Conservation (phyloP, 1,140 invertebrate species). For the Telenomus remus region DNA sequence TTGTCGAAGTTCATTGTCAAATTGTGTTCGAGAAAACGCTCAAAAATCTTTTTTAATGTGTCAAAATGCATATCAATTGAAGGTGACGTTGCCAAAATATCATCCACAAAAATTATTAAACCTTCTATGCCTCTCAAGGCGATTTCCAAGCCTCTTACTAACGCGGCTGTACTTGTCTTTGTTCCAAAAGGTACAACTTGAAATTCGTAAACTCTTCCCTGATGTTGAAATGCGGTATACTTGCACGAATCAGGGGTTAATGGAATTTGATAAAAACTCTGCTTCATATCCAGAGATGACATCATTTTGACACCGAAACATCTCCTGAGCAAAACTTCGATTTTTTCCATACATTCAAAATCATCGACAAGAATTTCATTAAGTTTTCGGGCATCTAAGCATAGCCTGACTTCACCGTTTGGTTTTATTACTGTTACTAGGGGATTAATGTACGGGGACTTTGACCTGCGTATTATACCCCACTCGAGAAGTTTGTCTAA, state of each 20-base stretch:
- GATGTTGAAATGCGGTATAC: conserved; percentile 52
- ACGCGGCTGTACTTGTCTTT: background rate
- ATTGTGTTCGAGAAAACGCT: conserved; percentile 10
- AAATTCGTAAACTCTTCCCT: conserved; percentile 32
- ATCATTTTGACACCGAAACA: conserved; percentile 4
- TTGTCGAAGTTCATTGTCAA: conserved; percentile 20
- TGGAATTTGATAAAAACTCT: conserved; percentile 15
- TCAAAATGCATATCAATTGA: conserved; percentile 36
- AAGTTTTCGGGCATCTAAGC: background rate
- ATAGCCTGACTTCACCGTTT: conserved; percentile 1
- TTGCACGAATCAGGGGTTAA: conserved; percentile 5
- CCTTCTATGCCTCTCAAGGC: background rate
- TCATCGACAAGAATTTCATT: conserved; percentile 5
- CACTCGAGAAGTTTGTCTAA: background rate
- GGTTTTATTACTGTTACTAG: conserved; percentile 2
- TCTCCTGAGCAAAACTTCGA: conserved; percentile 7
- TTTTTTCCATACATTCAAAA: conserved; percentile 8
- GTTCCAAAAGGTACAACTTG: background rate
- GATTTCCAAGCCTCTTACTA: background rate
- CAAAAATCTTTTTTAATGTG: conserved; percentile 16
- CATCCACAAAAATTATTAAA: conserved; percentile 51
- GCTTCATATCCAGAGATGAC: conserved; percentile 13
- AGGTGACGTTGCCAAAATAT: conserved; percentile 42
- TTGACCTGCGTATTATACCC: conserved; percentile 1
- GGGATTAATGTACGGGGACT: conserved; percentile 7